Evolutionary conservation across 2,888 invertebrate species (phyloP).

Genomic region (Acanthococcus lagerstroemiae): DNA sequence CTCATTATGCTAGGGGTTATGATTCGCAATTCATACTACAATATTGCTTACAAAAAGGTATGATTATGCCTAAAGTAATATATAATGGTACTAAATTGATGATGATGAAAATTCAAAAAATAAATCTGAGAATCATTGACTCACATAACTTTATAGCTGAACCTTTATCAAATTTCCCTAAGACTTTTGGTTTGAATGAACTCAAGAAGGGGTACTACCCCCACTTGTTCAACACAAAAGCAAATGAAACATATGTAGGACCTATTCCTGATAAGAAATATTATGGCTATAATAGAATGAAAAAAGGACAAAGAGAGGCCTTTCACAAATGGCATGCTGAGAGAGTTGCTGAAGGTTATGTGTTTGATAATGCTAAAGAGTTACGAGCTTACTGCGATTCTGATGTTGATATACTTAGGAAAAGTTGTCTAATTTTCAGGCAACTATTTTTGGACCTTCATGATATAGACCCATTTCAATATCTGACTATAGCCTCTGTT

Average conservation of each 20-base stretch:
- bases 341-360: neutral
- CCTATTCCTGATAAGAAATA: neutral
- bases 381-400: neutral
- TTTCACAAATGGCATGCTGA: neutral
- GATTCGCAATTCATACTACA: neutral
- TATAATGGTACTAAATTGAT: neutral
- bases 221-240: neutral
- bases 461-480: neutral
- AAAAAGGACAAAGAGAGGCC: neutral
- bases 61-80: neutral
- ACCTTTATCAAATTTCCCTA: neutral
- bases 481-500: neutral
- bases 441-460: neutral
- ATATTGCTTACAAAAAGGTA: neutral
- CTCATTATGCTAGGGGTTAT: neutral
- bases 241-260: neutral
- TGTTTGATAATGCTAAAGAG: neutral
- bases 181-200: neutral
- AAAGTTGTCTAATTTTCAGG: neutral
- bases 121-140: neutral
- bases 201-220: neutral
- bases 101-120: neutral
- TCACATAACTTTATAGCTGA: neutral
- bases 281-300: neutral
- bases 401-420: neutral